Evolutionary conservation across 2,888 invertebrate genomes (phyloP).

Genomic region (Neoaliturus tenellus): DNA sequence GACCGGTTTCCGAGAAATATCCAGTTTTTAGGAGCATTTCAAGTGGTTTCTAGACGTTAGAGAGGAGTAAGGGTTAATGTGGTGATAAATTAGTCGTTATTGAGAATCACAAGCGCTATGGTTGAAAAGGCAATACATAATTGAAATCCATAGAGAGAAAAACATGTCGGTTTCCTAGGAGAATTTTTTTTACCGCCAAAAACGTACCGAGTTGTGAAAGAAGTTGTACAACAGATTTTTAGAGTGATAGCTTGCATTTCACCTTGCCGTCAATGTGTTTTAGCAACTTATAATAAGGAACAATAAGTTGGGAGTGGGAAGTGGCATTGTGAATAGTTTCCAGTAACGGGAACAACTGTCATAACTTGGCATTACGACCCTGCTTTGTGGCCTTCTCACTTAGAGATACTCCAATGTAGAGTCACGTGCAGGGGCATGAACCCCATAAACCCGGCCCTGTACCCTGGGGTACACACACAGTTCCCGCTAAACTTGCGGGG

Average conservation of each 20-base stretch:
- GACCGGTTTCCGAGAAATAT: conserved; percentile 20
- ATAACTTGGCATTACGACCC: conserved; percentile 10
- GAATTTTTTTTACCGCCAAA: too few species aligned
- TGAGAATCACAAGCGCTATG: too few species aligned
- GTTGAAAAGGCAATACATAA: too few species aligned
- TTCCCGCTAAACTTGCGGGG: neutral
- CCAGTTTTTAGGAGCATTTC: neutral
- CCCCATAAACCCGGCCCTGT: conserved; percentile 36
- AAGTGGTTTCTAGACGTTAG: neutral
- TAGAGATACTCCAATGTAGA: neutral
- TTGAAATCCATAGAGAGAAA: too few species aligned
- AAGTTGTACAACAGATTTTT: too few species aligned
- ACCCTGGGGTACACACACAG: neutral
- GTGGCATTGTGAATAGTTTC: neutral
- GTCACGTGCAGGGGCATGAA: conserved; percentile 39
- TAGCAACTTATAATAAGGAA: too few species aligned
- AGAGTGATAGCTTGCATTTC: too few species aligned
- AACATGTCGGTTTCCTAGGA: too few species aligned
- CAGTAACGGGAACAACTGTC: conserved; percentile 10
- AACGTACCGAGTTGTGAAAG: too few species aligned
- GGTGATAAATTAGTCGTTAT: too few species aligned
- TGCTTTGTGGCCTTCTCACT: conserved; percentile 11
- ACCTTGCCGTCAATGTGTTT: too few species aligned
- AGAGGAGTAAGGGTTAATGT: too few species aligned
- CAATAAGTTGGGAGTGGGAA: neutral